Base-by-base conservation (phyloP, 2,888 invertebrate species). In the Callyntrura guangdongensis region DNA sequence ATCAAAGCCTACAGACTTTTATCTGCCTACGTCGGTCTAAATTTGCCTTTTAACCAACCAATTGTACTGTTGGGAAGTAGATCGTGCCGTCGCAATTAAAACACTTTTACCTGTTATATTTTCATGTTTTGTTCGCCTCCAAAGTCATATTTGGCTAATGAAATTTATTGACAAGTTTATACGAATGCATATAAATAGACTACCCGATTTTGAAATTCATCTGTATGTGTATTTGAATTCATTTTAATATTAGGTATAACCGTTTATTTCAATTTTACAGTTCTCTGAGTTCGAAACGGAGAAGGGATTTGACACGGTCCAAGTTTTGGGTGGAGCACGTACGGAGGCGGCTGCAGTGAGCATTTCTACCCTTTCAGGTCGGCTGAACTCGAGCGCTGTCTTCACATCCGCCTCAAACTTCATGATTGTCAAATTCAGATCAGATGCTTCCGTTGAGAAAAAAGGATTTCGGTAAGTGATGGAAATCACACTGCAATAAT, bases 241-340 rank as follows among this genome's bases (percentile, higher is more conserved):
- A 47, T 4, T 22, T 4, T 22, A 47, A 47, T 49, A 22, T n/a
- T n/a, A n/a, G n/a, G 3, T 12, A 74, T 47, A 49, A 79, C 47
- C 11, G 20, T n/a, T 69, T 67, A 61, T 69, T 86, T 8, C 22
- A 36, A 3, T 67, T 59, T 74, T 94, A 61, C 95, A 97, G 96
- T 99, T 99, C 95, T 98, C 98, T 96, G 98, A 98, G 95, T 99
- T 99, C 95, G 98, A 99, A 95, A 99, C 99, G 14, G 99, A 99
- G 95, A 97, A 98, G 95, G 97, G 98, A 94, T 98, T 98, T 94
- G 99, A 99, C 95, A 98, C 98, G 90, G 99, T 99, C 85, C 99
- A 99, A 95, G 98, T 99, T 94, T 96, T 99, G 94, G 98, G 98
- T 36, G 99, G 99, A 45, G 99, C 99, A 84, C 96, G 98, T 94